A percentile compares a stretch with the other conserved stretches of the same genome.
Evolutionary conservation across 2,797 vertebrate genomes (phyloP).

Genomic region (Malurus leucopterus): DNA sequence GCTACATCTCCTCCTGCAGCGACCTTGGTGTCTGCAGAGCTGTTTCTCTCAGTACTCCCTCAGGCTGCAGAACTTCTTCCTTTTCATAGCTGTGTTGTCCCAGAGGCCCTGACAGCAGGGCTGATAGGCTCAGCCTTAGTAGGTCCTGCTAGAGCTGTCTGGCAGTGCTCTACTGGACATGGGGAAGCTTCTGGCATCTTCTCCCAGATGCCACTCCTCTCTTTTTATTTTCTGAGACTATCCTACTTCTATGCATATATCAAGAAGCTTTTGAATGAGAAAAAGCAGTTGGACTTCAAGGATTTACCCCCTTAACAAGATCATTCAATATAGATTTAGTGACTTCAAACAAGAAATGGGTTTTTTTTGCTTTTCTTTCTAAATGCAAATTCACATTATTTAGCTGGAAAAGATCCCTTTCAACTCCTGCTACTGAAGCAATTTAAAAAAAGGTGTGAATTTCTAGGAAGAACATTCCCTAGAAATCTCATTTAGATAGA

Average conservation of each 20-base stretch:
- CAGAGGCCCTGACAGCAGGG: rapidly evolving
- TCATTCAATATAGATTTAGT: neutral
- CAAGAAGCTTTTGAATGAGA: neutral
- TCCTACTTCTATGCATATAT: neutral
- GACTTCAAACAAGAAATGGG: neutral
- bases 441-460: neutral
- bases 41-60: neutral
- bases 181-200: neutral
- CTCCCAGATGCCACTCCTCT: neutral
- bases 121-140: neutral
- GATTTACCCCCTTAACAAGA: neutral
- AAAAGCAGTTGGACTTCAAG: neutral
- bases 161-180: neutral
- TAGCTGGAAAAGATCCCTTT: neutral
- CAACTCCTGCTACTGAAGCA: neutral
- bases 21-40: neutral
- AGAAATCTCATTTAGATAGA: neutral
- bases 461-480: neutral
- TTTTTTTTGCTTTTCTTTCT: neutral
- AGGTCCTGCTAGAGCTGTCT: neutral
- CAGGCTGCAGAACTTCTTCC: neutral
- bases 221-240: neutral
- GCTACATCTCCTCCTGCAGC: neutral
- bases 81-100: neutral
- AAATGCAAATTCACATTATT: neutral